Evolutionary conservation across 2,797 vertebrate species (phyloP), one percentile per base, ranked within the genome.

Genomic region (Acipenser ruthenus): DNA sequence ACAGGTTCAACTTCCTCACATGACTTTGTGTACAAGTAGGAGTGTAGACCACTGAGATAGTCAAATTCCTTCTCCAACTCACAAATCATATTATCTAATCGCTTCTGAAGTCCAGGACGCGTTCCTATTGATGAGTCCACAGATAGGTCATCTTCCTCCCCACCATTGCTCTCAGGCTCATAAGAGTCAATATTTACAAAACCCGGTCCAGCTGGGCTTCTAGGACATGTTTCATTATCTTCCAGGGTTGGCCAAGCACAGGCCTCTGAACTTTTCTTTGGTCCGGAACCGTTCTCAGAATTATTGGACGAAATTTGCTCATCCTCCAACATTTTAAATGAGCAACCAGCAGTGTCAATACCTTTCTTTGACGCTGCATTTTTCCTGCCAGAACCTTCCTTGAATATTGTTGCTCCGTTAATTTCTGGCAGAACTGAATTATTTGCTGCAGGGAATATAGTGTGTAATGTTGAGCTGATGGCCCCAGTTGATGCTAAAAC

Each of bases 141-240:
- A 62, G 67, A 49, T 62, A 66, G 67, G 63, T 71, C 72, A 47
- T 71, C 74, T 65, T 88, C 84, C 65, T 91, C 86, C 69, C 75
- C 80, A 6, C 70, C 81, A 67, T 81, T 88, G 70, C 84, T 83
- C 67, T 86, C 86, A 71, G 84, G 79, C 67, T 89, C 74, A 4
- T 80, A 81, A 71, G 83, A 88, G 67, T 89, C 86, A 68, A 83
- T 83, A 55, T 78, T 87, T 70, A 84, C 83, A 75, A 87, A 78
- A 60, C 79, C 69, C 74, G 85, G 78, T 71, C 78, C 77, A 66
- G 79, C 84, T 12, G 81, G 75, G 68, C 73, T 70, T 18, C 61
- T 64, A 11, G 62, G 50, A 2, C 47, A 49, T 7, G 63, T 67
- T 15, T 63, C 67, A 50, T 68, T 62, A 47, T 72, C 66, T n/a